Conservation (phyloP, 2,888 invertebrate species). For the Eristalis intricaria region DNA sequence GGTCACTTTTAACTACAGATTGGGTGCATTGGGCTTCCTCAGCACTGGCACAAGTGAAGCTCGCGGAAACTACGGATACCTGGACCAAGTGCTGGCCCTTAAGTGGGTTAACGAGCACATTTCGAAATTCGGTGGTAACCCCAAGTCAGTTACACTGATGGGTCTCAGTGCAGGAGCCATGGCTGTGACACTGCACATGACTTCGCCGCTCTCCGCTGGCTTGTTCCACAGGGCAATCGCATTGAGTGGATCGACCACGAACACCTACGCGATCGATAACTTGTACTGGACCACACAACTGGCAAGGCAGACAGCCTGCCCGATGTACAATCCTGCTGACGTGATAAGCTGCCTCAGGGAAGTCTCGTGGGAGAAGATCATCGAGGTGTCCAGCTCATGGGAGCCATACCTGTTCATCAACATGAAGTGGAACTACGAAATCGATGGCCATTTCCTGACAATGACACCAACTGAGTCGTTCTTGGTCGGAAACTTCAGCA, state of each 20-base stretch:
- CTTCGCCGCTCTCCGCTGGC: slow-evolving; percentile 85
- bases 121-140: slow-evolving; percentile 85
- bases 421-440: slow-evolving; percentile 81
- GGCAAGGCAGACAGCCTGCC: slow-evolving; percentile 84
- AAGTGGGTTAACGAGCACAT: slow-evolving; percentile 86
- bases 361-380: slow-evolving; percentile 74
- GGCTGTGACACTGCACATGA: slow-evolving; percentile 82
- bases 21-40: slow-evolving; percentile 82
- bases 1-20: slow-evolving; percentile 78
- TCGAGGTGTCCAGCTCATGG: slow-evolving; percentile 74
- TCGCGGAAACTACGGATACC: slow-evolving; percentile 86
- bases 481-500: slow-evolving; percentile 82
- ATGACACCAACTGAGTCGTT: slow-evolving; percentile 83
- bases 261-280: slow-evolving; percentile 82
- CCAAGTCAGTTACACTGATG: slow-evolving; percentile 84
- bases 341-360: slow-evolving; percentile 83
- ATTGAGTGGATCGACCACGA: slow-evolving; percentile 85
- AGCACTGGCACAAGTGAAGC: slow-evolving; percentile 84
- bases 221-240: slow-evolving; percentile 87
- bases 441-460: slow-evolving; percentile 85
- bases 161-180: slow-evolving; percentile 83
- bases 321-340: slow-evolving; percentile 82
- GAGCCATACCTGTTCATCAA: slow-evolving; percentile 74
- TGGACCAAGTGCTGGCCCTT: slow-evolving; percentile 86
- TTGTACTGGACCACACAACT: slow-evolving; percentile 83